Percentiles rank a stretch among this genome's conserved stretches.
phyloP scores from a whole-genome alignment of 2,888 invertebrate genomes.

The Phytoseiulus persimilis region DNA sequence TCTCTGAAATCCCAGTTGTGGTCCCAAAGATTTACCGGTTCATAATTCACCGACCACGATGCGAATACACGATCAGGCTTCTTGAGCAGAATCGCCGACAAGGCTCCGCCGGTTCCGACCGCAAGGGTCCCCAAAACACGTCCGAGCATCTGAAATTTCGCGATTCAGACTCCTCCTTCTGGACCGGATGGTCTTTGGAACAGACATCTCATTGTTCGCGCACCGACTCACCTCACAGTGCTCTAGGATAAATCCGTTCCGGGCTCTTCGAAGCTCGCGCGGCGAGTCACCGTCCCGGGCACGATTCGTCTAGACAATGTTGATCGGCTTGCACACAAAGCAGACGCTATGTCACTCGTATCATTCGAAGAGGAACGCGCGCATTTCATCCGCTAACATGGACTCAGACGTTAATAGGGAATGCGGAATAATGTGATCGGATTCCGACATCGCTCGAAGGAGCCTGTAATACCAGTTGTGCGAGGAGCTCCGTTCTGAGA shows the following conservation, averaged over 20 bases:
- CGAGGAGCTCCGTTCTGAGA: too few species aligned
- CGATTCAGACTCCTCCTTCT: background rate
- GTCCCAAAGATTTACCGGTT: background rate
- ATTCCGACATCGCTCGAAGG: too few species aligned
- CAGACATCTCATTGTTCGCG: too few species aligned
- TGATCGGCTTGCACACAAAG: background rate
- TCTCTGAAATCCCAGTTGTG: conserved; percentile 32
- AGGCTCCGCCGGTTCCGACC: background rate
- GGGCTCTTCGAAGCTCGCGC: background rate
- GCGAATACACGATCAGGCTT: background rate
- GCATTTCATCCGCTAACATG: background rate
- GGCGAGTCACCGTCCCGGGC: background rate
- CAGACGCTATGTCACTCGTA: background rate
- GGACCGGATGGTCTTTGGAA: background rate
- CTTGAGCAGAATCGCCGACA: background rate
- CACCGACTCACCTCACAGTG: too few species aligned
- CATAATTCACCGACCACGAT: background rate
- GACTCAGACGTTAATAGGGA: too few species aligned
- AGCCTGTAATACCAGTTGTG: too few species aligned
- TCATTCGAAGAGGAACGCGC: background rate
- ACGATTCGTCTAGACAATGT: background rate
- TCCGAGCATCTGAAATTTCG: background rate
- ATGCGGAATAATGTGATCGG: too few species aligned
- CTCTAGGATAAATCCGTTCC: background rate
- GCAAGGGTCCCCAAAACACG: background rate